Percentiles rank a stretch among this genome's conserved stretches.
Evolutionary conservation across 2,113 vertebrate species (phyloP).

Genomic region (Lycocorax pyrrhopterus): DNA sequence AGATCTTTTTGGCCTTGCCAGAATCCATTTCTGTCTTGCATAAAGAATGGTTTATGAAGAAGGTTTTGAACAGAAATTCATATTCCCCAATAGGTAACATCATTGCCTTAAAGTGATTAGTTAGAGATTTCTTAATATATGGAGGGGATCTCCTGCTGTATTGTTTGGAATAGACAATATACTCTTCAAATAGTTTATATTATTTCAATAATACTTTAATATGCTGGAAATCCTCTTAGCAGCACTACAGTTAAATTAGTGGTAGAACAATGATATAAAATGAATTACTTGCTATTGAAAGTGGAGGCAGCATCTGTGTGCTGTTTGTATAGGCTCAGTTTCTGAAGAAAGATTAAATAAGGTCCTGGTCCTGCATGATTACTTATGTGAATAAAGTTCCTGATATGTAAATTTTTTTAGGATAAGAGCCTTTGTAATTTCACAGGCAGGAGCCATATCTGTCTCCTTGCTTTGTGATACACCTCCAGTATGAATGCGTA

Average conservation of each 20-base stretch:
- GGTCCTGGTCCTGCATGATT: neutral
- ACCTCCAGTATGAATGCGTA: neutral
- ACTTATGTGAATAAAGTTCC: neutral
- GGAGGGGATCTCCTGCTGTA: neutral
- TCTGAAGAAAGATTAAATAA: slow-evolving; percentile 8
- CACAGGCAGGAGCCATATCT: neutral
- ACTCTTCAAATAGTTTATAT: neutral
- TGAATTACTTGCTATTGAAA: neutral
- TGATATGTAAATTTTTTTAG: neutral
- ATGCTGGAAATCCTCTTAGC: neutral
- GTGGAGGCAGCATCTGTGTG: neutral
- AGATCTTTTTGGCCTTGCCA: neutral
- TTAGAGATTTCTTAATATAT: neutral
- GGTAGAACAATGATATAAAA: neutral
- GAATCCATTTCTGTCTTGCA: neutral
- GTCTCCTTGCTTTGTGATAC: neutral
- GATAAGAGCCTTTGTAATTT: neutral
- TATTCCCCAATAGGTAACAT: neutral
- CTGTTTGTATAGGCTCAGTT: neutral
- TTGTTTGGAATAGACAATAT: neutral
- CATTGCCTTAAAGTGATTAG: neutral
- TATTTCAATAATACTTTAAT: neutral
- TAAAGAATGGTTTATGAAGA: neutral
- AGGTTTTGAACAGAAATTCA: neutral
- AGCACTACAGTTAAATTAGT: neutral